phyloP scores from a whole-genome alignment of 2,113 vertebrate species.

The Xenopus borealis region DNA sequence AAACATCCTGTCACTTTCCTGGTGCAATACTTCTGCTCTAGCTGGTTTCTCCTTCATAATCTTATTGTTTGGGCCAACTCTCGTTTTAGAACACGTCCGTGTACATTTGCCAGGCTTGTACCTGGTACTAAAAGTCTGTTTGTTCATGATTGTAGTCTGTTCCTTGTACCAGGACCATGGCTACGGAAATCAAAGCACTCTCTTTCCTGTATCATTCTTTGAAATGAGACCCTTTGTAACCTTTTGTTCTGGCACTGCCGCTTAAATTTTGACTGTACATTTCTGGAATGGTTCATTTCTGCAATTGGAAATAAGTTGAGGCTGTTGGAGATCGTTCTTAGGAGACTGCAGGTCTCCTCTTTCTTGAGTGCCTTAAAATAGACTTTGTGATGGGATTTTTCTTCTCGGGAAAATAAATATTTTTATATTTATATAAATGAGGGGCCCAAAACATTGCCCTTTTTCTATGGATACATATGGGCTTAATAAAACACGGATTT shows the following conservation, averaged over 20 bases:
- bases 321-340: background rate
- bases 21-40: slow-evolving; percentile 7
- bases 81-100: slow-evolving; percentile 11
- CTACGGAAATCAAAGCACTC: background rate
- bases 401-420: background rate
- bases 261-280: background rate
- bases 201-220: slow-evolving; percentile 20
- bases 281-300: slow-evolving; percentile 21
- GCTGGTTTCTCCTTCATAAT: slow-evolving; percentile 20
- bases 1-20: slow-evolving; percentile 31
- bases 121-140: background rate
- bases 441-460: too few species aligned
- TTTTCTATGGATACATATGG: too few species aligned
- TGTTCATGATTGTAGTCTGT: background rate
- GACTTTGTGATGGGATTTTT: background rate
- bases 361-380: slow-evolving; percentile 18
- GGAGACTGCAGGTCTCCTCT: background rate
- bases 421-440: too few species aligned
- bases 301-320: background rate
- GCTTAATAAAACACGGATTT: too few species aligned
- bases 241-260: slow-evolving; percentile 19
- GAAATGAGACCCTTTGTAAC: slow-evolving; percentile 16
- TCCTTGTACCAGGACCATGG: slow-evolving; percentile 5
- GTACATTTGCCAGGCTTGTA: background rate
- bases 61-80: slow-evolving; percentile 25